phyloP scores from a whole-genome alignment of 2,113 vertebrate species.

The Nestor notabilis region DNA sequence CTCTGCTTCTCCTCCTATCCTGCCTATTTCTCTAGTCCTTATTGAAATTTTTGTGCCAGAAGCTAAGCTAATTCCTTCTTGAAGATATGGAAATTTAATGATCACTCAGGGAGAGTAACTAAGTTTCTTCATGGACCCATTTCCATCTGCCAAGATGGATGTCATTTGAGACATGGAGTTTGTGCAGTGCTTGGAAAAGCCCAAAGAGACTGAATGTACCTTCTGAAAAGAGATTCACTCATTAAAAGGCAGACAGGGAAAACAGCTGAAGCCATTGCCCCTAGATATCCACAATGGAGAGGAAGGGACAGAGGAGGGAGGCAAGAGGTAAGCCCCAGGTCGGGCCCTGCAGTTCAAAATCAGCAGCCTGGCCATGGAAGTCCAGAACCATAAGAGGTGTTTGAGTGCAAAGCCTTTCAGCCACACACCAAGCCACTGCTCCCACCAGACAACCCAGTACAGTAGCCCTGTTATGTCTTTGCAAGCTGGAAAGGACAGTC shows the following conservation, averaged over 20 bases:
- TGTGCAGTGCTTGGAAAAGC: neutral
- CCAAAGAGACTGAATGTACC: neutral
- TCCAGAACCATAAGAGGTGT: neutral
- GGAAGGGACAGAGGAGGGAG: neutral
- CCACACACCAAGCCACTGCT: accelerated
- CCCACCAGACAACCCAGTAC: neutral
- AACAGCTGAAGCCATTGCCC: neutral
- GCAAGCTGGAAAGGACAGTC: neutral
- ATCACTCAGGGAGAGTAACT: neutral
- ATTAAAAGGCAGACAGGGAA: neutral
- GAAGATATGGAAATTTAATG: neutral
- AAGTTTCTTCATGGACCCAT: neutral
- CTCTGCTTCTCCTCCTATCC: neutral
- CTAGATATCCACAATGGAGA: neutral
- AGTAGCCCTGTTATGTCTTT: neutral
- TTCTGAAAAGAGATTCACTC: neutral
- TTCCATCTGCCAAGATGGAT: neutral
- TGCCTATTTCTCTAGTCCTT: neutral
- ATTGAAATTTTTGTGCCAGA: neutral
- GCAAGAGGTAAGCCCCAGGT: neutral
- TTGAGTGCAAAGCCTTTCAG: neutral
- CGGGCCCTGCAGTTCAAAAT: neutral
- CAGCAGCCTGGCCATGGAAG: neutral
- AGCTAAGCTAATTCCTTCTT: neutral
- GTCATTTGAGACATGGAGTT: neutral